Percentiles rank a stretch among this genome's conserved stretches.
These are phyloP conservation scores for Coregonus clupeaformis DNA, from an alignment of 2,113 vertebrate species.

Conservation along the genomic window DNA sequence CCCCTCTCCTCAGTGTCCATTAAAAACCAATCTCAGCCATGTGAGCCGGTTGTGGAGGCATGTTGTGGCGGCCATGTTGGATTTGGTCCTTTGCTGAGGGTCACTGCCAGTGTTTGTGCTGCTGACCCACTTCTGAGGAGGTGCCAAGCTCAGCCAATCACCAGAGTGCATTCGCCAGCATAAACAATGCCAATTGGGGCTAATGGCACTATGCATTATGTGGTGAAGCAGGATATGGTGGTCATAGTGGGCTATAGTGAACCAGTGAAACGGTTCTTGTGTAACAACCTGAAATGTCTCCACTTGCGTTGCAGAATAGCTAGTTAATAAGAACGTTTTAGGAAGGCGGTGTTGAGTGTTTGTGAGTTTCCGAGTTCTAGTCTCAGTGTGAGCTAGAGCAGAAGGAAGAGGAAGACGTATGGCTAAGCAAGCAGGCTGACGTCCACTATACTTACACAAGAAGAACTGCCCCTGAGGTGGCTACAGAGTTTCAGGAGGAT, in stretches of 20 bases:
- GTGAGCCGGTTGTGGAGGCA: not conserved
- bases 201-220: slow-evolving; percentile 20
- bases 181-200: slow-evolving; percentile 15
- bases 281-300: no score
- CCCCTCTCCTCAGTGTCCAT: not conserved
- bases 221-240: not conserved
- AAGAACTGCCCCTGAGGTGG: not conserved
- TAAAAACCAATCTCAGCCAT: no score
- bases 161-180: slow-evolving; percentile 17
- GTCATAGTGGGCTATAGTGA: slow-evolving; percentile 6
- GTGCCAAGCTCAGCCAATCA: slow-evolving; percentile 22
- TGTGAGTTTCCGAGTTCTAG: no score
- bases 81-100: slow-evolving; percentile 7
- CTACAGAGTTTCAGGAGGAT: no score
- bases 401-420: no score
- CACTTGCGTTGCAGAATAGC: no score
- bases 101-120: not conserved
- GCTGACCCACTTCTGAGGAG: slow-evolving; percentile 31
- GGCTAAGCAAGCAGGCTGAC: no score
- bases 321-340: no score
- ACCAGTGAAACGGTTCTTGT: slow-evolving; percentile 13
- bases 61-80: not conserved
- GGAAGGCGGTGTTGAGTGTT: no score
- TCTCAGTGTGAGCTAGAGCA: no score
- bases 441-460: not conserved